Evolutionary conservation across 2,888 invertebrate genomes (phyloP).

Genomic region (Agonopterix heracliana): DNA sequence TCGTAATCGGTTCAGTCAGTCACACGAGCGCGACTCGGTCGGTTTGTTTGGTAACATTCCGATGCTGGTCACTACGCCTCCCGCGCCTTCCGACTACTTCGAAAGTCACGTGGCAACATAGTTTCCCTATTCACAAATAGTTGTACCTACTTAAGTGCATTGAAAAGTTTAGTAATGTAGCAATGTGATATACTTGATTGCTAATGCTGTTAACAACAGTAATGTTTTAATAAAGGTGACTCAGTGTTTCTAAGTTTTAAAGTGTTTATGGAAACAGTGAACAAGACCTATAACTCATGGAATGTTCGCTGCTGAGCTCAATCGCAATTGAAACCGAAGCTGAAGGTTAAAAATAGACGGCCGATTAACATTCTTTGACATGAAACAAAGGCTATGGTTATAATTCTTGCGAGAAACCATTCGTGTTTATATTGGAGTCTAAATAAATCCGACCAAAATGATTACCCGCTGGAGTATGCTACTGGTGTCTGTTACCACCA

Average conservation of each 20-base stretch:
- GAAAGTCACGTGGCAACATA: constrained; percentile 7
- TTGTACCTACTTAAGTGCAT: constrained; percentile 7
- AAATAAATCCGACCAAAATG: constrained; percentile 40
- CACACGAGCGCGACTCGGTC: constrained; percentile 5
- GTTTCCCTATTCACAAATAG: neutral
- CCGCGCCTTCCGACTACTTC: neutral
- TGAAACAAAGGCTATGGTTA: constrained; percentile 29
- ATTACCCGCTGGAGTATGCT: constrained; percentile 31
- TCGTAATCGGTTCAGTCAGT: constrained; percentile 6
- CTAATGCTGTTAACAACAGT: constrained; percentile 29
- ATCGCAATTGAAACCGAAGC: constrained; percentile 20
- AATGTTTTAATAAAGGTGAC: constrained; percentile 49
- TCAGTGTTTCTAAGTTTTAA: constrained; percentile 49
- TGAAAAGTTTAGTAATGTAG: constrained; percentile 16
- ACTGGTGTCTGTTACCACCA: constrained; percentile 32
- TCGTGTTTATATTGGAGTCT: constrained; percentile 27
- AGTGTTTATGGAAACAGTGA: constrained; percentile 38
- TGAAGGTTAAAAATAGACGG: constrained; percentile 40
- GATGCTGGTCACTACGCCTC: constrained; percentile 1
- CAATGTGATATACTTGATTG: constrained; percentile 31
- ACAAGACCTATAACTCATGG: constrained; percentile 35
- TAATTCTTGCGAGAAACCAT: constrained; percentile 32
- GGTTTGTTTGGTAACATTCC: constrained; percentile 2
- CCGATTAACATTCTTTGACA: constrained; percentile 28
- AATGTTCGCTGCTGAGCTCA: constrained; percentile 34